Percentiles rank a stretch among this genome's conserved stretches.
Conservation (phyloP, 2,113 vertebrate genomes). For the Pituophis catenifer region DNA sequence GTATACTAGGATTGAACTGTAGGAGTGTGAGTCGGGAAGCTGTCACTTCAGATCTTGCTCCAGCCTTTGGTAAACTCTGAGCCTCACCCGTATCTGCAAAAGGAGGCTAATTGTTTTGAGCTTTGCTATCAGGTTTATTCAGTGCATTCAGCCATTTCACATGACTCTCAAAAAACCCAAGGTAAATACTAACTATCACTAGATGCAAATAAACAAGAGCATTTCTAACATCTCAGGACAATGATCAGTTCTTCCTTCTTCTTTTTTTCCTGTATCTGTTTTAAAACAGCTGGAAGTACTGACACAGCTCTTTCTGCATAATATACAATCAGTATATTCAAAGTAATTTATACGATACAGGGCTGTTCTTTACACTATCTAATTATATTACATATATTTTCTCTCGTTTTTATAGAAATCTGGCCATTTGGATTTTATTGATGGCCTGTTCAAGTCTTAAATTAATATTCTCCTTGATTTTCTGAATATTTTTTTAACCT, state of each 20-base stretch:
- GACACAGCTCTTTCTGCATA: neutral
- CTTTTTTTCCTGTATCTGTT: neutral
- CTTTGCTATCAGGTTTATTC: neutral
- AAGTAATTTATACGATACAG: neutral
- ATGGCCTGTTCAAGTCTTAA: neutral
- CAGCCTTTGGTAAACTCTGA: neutral
- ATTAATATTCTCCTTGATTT: neutral
- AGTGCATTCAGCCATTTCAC: neutral
- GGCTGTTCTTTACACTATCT: neutral
- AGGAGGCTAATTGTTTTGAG: neutral
- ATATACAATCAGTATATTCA: neutral
- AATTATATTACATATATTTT: neutral
- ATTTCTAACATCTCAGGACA: neutral
- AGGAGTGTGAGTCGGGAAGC: neutral
- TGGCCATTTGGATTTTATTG: neutral
- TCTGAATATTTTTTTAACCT: neutral
- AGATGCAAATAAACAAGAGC: neutral
- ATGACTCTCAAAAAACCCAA: neutral
- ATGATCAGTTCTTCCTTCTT: neutral
- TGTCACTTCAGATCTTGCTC: neutral
- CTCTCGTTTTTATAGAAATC: neutral
- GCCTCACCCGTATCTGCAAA: neutral
- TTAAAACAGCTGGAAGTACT: neutral
- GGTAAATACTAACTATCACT: neutral
- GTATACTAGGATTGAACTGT: neutral